A percentile compares a stretch with the other conserved stretches of the same genome.
These are phyloP conservation scores for Myotis lucifugus DNA, from an alignment of 2,113 vertebrate species.

Conservation along the genomic window DNA sequence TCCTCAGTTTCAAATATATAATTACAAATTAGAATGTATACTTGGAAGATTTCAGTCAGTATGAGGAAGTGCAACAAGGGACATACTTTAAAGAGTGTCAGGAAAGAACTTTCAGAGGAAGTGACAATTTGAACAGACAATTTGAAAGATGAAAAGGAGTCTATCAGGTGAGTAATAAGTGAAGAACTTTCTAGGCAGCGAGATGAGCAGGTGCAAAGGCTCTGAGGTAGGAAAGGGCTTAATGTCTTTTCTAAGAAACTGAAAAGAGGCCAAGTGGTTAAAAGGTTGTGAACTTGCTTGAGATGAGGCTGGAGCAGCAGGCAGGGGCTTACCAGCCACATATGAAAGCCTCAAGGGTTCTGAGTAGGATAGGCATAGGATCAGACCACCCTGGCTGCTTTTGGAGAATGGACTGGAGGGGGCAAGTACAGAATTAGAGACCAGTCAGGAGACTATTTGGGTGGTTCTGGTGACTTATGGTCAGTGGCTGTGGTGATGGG, in stretches of 20 bases:
- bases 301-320: background rate
- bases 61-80: background rate
- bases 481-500: background rate
- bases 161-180: background rate
- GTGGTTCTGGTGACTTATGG: background rate
- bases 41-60: background rate
- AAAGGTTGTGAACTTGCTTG: background rate
- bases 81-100: background rate
- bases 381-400: background rate
- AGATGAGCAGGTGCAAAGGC: background rate
- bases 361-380: background rate
- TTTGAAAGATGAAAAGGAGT: background rate
- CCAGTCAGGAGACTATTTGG: background rate
- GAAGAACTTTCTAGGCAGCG: background rate
- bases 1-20: background rate
- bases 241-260: background rate
- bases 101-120: background rate
- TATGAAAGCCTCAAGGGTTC: background rate
- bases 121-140: background rate
- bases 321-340: background rate
- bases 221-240: background rate
- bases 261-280: background rate
- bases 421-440: slow-evolving; percentile 46
- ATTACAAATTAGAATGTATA: background rate
- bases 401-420: background rate